Evolutionary conservation across 1,140 invertebrate species (phyloP).

Genomic region (Luehdorfia chinensis): DNA sequence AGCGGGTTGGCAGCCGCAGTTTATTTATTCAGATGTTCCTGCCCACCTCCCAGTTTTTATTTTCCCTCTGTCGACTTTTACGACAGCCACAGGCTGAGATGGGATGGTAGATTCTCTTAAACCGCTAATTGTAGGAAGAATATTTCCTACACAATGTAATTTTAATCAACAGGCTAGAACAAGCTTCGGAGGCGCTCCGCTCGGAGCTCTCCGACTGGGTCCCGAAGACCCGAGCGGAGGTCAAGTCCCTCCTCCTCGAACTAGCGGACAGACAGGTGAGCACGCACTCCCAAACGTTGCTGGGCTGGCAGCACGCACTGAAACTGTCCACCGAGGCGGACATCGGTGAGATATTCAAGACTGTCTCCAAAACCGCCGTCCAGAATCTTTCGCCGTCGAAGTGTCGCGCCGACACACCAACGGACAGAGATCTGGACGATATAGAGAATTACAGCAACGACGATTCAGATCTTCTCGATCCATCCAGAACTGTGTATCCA

Average conservation of each 20-base stretch:
- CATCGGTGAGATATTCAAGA: conserved; percentile 51
- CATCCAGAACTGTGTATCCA: neutral
- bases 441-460: conserved; percentile 34
- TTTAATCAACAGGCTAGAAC: conserved; percentile 61
- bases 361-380: conserved; percentile 57
- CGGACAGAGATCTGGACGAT: conserved; percentile 41
- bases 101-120: no score
- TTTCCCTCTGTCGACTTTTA: no score
- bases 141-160: no score
- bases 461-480: conserved; percentile 20
- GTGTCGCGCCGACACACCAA: conserved; percentile 36
- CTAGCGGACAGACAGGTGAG: conserved; percentile 48
- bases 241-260: conserved; percentile 48
- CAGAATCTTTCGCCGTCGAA: conserved; percentile 54
- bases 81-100: no score
- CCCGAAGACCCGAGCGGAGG: conserved; percentile 50
- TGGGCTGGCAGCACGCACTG: conserved; percentile 56
- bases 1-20: no score
- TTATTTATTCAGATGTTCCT: no score
- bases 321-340: conserved; percentile 45
- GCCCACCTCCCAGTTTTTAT: no score
- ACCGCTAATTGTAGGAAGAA: no score
- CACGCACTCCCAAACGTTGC: conserved; percentile 37
- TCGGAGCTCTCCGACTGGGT: conserved; percentile 59
- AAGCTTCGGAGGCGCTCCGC: conserved; percentile 58